Conservation (phyloP, 2,113 vertebrate species). For the Aptenodytes forsteri region DNA sequence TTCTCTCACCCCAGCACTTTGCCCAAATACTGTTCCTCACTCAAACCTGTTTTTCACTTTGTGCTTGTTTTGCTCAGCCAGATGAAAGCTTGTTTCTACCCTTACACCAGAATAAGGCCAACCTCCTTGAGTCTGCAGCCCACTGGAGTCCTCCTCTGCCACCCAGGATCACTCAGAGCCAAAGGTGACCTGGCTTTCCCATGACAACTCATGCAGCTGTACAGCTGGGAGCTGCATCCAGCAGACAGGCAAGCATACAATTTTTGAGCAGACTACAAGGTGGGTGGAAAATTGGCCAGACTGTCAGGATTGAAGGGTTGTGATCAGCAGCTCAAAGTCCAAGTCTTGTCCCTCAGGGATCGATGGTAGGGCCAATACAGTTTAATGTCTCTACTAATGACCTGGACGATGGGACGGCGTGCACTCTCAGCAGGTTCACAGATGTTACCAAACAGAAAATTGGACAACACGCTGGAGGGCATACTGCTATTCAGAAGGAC, state of each 20-base stretch:
- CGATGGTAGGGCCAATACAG: background rate
- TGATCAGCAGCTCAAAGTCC: background rate
- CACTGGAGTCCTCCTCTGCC: background rate
- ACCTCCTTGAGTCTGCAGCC: background rate
- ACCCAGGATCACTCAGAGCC: background rate
- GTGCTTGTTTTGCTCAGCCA: background rate
- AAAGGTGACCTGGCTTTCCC: background rate
- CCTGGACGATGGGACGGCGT: fast-evolving
- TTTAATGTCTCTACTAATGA: background rate
- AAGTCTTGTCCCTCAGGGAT: background rate
- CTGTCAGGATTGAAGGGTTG: background rate
- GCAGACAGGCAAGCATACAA: background rate
- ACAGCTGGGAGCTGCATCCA: background rate
- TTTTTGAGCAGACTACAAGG: background rate
- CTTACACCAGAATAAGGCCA: background rate
- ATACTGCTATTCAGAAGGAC: background rate
- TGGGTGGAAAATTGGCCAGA: background rate
- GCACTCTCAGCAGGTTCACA: background rate
- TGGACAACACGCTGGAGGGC: background rate
- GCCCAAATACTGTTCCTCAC: background rate
- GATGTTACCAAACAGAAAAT: background rate
- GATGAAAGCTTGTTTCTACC: background rate
- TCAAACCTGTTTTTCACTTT: background rate
- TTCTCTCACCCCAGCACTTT: background rate
- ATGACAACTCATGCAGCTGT: background rate